Base-by-base conservation (phyloP, 2,888 invertebrate species). In the Chrysomela aeneicollis region DNA sequence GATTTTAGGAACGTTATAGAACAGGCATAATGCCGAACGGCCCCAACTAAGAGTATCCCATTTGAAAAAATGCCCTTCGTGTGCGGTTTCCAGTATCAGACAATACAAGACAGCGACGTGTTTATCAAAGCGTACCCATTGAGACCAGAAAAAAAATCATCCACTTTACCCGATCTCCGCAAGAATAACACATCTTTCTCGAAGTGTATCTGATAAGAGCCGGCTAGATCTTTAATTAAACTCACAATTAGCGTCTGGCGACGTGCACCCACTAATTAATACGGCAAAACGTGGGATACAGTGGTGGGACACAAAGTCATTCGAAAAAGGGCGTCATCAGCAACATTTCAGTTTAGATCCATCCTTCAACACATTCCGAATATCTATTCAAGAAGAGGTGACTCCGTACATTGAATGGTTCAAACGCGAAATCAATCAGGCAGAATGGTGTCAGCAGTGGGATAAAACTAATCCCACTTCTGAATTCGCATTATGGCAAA, bases 221-320 rank as follows among this genome's bases (percentile, higher is more conserved):
- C 71, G 73, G 76, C 76, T 75, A 74, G 77, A 77, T 75, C 78
- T 81, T 82, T 82, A 82, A 82, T 82, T 82, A 82, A 81, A 80
- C 79, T 81, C 78, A 78, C 81, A 81, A 81, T 82, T 82, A 81
- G 81, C 80, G 77, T 74, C 73, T 76, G 35, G 21, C 59, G 78
- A 79, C 80, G 79, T 81, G 78, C 80, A 79, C 78, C 79, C 80
- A 78, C 81, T 82, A 82, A 82, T 82, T 82, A 82, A 81, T 79
- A 81, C 80, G 78, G 70, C 71, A 70, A 68, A 35, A 59, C 67
- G 59, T 49, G 53, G 66, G 65, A 5, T 2, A 8, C 35, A 35
- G 35, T 35, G 35, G 35, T 12, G 35, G 26, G 6, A 26, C 26
- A 26, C 3, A 26, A 26, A 5, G 6, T 26, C 26, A 6, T 26